phyloP scores from a whole-genome alignment of 2,888 invertebrate genomes.

The Pammene aurita region DNA sequence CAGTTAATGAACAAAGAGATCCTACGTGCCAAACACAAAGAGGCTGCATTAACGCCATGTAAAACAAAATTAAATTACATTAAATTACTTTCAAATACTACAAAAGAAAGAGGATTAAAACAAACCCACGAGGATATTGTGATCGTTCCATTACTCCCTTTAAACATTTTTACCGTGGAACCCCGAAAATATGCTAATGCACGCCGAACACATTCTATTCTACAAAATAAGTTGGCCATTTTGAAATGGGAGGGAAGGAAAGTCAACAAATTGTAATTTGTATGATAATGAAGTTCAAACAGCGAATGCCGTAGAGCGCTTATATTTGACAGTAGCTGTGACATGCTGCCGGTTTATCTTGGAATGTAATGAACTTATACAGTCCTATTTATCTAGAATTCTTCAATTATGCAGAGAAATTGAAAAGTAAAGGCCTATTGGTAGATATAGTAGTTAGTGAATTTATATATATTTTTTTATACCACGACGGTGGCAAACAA shows the following conservation, averaged over 20 bases:
- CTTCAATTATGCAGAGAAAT: too few relatives aligned
- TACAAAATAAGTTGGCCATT: conserved; percentile 46
- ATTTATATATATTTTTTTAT: too few relatives aligned
- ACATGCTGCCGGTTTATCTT: conserved; percentile 5
- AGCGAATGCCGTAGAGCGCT: conserved; percentile 56
- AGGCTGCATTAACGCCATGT: conserved; percentile 8
- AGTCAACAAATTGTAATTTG: conserved; percentile 74
- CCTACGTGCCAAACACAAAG: not conserved
- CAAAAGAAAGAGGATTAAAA: conserved; percentile 20
- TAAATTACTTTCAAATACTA: conserved; percentile 17
- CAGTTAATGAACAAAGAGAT: too few relatives aligned
- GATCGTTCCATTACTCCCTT: conserved; percentile 27
- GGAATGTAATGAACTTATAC: not conserved
- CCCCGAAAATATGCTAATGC: conserved; percentile 36
- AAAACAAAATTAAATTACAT: conserved; percentile 9
- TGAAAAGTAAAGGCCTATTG: too few relatives aligned
- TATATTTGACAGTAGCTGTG: conserved; percentile 49
- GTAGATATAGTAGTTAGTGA: too few relatives aligned
- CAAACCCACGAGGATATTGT: conserved; percentile 4
- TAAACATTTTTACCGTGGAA: conserved; percentile 24
- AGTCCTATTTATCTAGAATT: too few relatives aligned
- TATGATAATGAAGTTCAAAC: conserved; percentile 73
- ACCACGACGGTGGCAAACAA: too few relatives aligned
- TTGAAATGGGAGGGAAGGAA: conserved; percentile 55
- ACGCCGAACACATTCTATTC: conserved; percentile 36